Percentiles rank a stretch among this genome's conserved stretches.
Evolutionary conservation across 2,113 vertebrate species (phyloP).

Genomic region (Glareola pratincola): DNA sequence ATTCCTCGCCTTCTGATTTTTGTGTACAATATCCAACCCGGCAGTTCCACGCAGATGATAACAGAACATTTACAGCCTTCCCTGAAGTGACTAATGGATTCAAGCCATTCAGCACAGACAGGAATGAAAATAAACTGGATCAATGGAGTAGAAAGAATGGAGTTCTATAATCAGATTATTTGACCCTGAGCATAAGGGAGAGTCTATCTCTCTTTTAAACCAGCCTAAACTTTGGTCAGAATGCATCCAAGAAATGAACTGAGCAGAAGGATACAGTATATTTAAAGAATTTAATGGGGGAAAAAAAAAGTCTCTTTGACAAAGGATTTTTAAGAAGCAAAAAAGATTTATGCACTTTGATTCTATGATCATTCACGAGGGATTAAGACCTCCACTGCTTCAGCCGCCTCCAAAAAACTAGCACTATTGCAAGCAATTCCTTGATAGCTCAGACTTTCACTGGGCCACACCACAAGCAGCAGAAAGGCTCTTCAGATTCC

Average conservation of each 20-base stretch:
- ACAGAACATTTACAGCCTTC: background rate
- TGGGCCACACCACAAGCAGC: background rate
- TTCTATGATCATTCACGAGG: background rate
- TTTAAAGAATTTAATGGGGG: background rate
- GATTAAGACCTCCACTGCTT: background rate
- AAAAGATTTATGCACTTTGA: background rate
- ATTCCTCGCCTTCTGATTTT: background rate
- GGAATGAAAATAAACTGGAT: background rate
- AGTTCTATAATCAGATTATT: background rate
- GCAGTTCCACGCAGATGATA: background rate
- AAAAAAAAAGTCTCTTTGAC: background rate
- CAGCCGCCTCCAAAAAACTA: background rate
- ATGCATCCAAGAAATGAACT: background rate
- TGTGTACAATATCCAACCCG: background rate
- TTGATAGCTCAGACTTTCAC: background rate
- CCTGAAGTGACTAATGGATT: background rate
- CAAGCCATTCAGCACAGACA: background rate
- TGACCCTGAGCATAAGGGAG: background rate
- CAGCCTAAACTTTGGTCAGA: background rate
- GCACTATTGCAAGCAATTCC: background rate
- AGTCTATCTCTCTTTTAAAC: background rate
- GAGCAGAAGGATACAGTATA: background rate
- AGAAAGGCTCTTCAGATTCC: background rate
- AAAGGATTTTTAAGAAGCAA: background rate
- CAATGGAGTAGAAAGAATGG: background rate